Conservation (phyloP, 2,888 invertebrate genomes). For the Sericinus montela region DNA sequence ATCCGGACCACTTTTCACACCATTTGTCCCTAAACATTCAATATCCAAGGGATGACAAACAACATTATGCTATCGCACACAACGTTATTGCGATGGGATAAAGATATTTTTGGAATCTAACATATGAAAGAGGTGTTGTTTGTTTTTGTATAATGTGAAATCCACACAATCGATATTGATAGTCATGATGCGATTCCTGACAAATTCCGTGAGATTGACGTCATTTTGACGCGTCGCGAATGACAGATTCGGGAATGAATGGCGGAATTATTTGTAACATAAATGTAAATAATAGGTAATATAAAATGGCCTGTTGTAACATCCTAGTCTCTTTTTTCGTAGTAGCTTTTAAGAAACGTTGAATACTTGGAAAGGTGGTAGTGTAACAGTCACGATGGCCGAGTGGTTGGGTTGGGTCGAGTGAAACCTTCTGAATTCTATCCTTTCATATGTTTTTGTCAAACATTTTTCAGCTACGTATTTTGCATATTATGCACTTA, state of each 20-base stretch:
- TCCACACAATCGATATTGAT: constrained; percentile 36
- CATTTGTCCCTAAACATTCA: constrained; percentile 40
- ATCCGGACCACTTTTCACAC: constrained; percentile 59
- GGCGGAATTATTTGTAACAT: neutral
- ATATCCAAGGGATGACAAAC: constrained; percentile 27
- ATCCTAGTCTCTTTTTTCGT: too few species aligned
- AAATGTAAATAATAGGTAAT: too few species aligned
- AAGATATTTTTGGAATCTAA: neutral
- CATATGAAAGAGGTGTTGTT: neutral
- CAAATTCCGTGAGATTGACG: constrained; percentile 35
- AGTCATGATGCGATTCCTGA: constrained; percentile 40
- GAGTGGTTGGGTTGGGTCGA: too few species aligned
- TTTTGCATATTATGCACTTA: too few species aligned
- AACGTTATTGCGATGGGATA: neutral
- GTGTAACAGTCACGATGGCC: too few species aligned
- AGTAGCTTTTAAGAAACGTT: too few species aligned
- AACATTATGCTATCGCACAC: neutral
- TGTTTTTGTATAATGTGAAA: constrained; percentile 30
- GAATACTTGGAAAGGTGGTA: too few species aligned
- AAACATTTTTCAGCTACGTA: too few species aligned
- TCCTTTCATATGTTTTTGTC: too few species aligned
- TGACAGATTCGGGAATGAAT: constrained; percentile 11
- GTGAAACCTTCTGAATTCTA: too few species aligned
- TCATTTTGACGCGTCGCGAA: constrained; percentile 10
- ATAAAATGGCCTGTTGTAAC: too few species aligned